A percentile compares a stretch with the other conserved stretches of the same genome.
Evolutionary conservation across 2,113 vertebrate species (phyloP).

Genomic region (Panurus biarmicus): DNA sequence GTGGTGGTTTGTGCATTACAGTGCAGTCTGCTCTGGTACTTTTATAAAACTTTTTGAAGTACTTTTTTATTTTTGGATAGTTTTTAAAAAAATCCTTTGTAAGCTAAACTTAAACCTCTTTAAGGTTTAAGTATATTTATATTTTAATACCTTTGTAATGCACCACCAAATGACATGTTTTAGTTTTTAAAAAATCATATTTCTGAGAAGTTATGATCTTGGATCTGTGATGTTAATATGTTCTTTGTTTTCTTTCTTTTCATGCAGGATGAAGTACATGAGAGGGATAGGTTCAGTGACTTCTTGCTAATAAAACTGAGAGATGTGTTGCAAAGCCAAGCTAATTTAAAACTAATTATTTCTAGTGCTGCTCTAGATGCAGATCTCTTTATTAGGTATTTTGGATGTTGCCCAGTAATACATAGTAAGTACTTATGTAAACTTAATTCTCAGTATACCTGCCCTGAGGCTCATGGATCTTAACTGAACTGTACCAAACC

Average conservation of each 20-base stretch:
- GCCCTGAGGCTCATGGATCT: neutral
- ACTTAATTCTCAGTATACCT: neutral
- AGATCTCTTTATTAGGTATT: constrained; percentile 86
- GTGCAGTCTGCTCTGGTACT: neutral
- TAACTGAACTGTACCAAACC: neutral
- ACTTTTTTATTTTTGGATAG: neutral
- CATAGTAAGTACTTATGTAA: constrained; percentile 76
- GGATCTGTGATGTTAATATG: neutral
- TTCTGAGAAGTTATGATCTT: neutral
- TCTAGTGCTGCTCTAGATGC: constrained; percentile 90
- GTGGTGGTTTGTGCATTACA: neutral
- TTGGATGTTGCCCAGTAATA: constrained; percentile 87
- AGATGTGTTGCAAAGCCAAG: constrained; percentile 80
- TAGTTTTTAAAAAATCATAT: fast-evolving
- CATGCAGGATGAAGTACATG: constrained; percentile 91
- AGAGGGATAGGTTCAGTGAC: constrained; percentile 92
- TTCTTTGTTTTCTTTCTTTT: neutral
- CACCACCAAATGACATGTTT: neutral
- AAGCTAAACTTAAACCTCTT: neutral
- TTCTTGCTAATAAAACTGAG: constrained; percentile 91
- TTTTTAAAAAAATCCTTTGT: neutral
- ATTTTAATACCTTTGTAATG: neutral
- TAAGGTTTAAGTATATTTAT: too few species aligned
- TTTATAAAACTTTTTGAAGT: neutral
- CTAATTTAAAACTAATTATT: constrained; percentile 84